phyloP scores from a whole-genome alignment of 2,888 invertebrate species.

The Lasioglossum vierecki region DNA sequence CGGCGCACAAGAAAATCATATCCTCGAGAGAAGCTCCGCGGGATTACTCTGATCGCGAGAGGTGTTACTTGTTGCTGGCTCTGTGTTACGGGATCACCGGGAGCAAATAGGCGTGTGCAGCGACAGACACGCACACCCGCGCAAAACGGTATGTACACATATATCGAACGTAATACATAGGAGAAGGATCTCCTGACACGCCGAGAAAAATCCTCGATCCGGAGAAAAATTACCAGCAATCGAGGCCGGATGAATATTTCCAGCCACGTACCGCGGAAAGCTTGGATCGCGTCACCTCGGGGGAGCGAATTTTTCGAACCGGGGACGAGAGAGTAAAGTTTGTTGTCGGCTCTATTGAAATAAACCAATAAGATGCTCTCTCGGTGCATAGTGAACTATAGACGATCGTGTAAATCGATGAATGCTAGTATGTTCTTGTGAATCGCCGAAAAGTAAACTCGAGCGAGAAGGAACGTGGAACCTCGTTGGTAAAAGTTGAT shows the following conservation, averaged over 20 bases:
- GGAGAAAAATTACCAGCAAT: not conserved
- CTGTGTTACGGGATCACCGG: constrained; percentile 15
- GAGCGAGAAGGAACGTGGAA: not conserved
- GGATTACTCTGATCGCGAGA: constrained; percentile 24
- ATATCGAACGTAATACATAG: not conserved
- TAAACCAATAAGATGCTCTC: not conserved
- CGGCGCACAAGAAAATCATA: constrained; percentile 29
- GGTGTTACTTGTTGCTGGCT: constrained; percentile 46
- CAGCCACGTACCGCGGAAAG: not conserved
- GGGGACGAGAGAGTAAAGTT: not conserved
- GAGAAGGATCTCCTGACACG: not conserved
- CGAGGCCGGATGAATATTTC: not conserved
- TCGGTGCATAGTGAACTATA: not conserved
- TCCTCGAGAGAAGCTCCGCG: constrained; percentile 3
- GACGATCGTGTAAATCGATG: not conserved
- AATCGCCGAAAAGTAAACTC: not conserved
- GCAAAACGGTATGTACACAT: not conserved
- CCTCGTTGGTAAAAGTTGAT: not conserved
- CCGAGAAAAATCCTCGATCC: not conserved
- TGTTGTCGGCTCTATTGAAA: not conserved
- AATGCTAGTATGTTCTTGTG: no score
- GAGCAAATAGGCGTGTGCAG: not conserved
- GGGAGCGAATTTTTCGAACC: not conserved
- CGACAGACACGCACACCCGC: not conserved
- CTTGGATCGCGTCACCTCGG: not conserved